A percentile compares a stretch with the other conserved stretches of the same genome.
These are phyloP conservation scores for Sebastes fasciatus DNA, from an alignment of 2,113 vertebrate genomes.

Conservation along the genomic window DNA sequence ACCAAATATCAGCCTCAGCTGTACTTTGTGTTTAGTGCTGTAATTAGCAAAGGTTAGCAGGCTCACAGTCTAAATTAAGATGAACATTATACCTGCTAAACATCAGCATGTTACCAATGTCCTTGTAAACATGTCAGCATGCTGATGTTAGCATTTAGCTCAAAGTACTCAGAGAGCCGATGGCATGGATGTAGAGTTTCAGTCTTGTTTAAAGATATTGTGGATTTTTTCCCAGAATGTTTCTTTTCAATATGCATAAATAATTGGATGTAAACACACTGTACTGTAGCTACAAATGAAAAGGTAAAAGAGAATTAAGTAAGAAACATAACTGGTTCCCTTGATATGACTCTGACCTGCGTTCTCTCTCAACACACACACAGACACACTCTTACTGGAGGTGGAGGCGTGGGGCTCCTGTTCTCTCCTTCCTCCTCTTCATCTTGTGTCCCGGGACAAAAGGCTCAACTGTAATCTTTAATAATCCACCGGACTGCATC, in stretches of 20 bases:
- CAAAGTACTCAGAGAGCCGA: background rate
- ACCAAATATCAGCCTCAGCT: background rate
- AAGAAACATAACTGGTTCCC: background rate
- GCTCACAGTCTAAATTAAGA: background rate
- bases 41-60: background rate
- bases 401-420: constrained; percentile 89
- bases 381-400: constrained; percentile 89
- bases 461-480: constrained; percentile 63
- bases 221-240: background rate
- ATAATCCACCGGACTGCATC: constrained; percentile 61
- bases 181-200: background rate
- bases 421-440: constrained; percentile 92
- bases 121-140: background rate
- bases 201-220: background rate
- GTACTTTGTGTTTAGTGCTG: background rate
- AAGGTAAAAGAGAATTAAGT: background rate
- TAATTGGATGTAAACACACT: background rate
- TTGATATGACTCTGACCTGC: constrained; percentile 1
- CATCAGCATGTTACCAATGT: background rate
- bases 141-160: background rate
- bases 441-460: constrained; percentile 81
- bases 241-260: background rate
- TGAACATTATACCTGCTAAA: background rate
- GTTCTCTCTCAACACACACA: background rate
- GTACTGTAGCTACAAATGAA: too few species aligned